Base-by-base conservation (phyloP, 2,888 invertebrate species). In the Drosophila neonasuta region DNA sequence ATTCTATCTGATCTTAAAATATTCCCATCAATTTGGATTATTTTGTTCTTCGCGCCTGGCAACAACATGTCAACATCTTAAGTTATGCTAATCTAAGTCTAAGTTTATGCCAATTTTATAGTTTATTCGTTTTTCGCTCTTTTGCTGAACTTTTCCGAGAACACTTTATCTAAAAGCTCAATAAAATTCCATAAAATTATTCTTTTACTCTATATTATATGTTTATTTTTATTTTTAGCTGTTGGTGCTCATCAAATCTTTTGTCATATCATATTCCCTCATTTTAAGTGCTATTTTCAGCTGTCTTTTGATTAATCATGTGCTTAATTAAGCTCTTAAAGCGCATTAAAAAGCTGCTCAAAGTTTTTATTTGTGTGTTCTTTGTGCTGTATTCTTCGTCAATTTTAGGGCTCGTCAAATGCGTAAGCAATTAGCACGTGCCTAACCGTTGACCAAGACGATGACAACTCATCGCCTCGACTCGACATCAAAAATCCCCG, bases 341-440 rank as follows among this genome's bases (percentile, higher is more conserved):
- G 54, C 44, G 32, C 54, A 44, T 54, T 54, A 32, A 54, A 51
- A 54, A 55, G 77, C 63, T 77, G 60, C 59, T 42, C 29, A 10
- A 17, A 29, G 8, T 62, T 36, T 36, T 17, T 20, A 15, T 8
- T 20, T 32, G 8, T 10, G 32, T 20, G 20, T 20, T 20, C 20
- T 4, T 20, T 20, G 20, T 10, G 1, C 41, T 29, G 24, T n/a
- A n/a, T 52, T 20, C 15, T 45, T 10, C 15, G 2, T 17, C 39
- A 15, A 41, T 55, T 52, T 45, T 36, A 36, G 34, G 30, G 39
- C 44, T 50, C 45, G 51, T 61, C 50, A 46, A 51, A 75, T 87
- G 84, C 74, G 82, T 77, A 68, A 87, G 82, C 86, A 84, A 86
- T 84, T 84, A 84, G 85, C 88, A 87, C 85, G 88, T 87, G 88